Conservation (phyloP, 2,888 invertebrate genomes). For the Archips xylosteana region DNA sequence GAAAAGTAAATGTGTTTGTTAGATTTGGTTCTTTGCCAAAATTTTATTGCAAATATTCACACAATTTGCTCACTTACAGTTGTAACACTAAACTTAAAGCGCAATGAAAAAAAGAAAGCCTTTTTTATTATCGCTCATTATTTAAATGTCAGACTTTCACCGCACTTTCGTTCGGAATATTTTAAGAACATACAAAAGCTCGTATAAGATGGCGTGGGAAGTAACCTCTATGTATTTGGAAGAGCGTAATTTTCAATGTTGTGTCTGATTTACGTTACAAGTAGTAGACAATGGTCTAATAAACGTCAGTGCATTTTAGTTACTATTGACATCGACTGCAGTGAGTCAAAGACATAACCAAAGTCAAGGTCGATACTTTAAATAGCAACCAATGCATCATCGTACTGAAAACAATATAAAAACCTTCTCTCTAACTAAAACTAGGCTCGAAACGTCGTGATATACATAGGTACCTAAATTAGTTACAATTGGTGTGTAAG, state of each 20-base stretch:
- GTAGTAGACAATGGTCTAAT: background rate
- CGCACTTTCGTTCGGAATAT: conserved; percentile 68
- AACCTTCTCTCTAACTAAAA: background rate
- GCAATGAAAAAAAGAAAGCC: conserved; percentile 43
- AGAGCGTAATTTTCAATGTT: background rate
- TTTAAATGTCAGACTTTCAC: conserved; percentile 73
- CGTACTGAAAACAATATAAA: background rate
- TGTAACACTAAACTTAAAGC: conserved; percentile 11
- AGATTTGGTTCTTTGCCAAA: background rate
- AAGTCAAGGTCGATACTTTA: conserved; percentile 3
- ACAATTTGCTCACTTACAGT: conserved; percentile 15
- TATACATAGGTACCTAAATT: no score
- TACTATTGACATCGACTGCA: background rate
- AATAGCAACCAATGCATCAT: conserved; percentile 1
- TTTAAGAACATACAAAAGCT: conserved; percentile 59
- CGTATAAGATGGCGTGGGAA: conserved; percentile 50
- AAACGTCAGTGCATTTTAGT: background rate
- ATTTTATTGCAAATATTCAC: conserved; percentile 38
- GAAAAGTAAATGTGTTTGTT: background rate
- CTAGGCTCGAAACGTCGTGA: no score
- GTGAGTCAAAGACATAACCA: background rate
- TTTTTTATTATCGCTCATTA: conserved; percentile 60
- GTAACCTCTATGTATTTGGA: background rate
- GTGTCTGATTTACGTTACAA: conserved; percentile 24
- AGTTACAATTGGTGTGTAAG: no score